These are phyloP conservation scores for Danio albolineatus DNA, from an alignment of 2,797 vertebrate genomes.

Conservation along the genomic window DNA sequence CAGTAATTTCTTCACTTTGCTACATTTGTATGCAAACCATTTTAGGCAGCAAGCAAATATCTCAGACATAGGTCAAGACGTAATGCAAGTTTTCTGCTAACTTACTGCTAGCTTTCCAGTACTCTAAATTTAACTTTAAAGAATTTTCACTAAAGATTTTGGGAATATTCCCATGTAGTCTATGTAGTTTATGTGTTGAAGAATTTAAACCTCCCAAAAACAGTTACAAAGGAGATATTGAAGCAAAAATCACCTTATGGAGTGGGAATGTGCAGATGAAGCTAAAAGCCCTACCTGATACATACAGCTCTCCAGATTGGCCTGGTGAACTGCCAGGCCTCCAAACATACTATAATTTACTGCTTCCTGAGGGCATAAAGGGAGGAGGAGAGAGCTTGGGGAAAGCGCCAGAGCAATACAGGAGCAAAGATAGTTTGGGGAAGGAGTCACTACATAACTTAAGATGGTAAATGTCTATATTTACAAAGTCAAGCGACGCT, in stretches of 20 bases:
- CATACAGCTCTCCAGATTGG: constrained; percentile 49
- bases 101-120: no score
- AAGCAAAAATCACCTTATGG: constrained; percentile 41
- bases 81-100: not conserved
- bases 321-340: constrained; percentile 45
- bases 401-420: constrained; percentile 20
- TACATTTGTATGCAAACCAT: constrained; percentile 11
- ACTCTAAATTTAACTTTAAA: no score
- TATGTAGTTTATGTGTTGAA: no score
- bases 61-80: constrained; percentile 15
- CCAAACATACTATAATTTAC: constrained; percentile 53
- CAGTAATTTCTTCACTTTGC: not conserved
- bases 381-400: constrained; percentile 12
- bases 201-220: constrained; percentile 7
- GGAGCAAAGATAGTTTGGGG: constrained; percentile 2
- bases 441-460: not conserved
- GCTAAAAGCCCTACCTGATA: constrained; percentile 53
- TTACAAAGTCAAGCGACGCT: not conserved
- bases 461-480: not conserved
- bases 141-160: no score
- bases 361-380: constrained; percentile 52
- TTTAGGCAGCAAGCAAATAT: constrained; percentile 31
- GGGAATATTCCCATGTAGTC: no score
- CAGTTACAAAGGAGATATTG: constrained; percentile 38
- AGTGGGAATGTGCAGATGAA: constrained; percentile 48